Base-by-base conservation (phyloP, 2,113 vertebrate species). In the Hoplias malabaricus region DNA sequence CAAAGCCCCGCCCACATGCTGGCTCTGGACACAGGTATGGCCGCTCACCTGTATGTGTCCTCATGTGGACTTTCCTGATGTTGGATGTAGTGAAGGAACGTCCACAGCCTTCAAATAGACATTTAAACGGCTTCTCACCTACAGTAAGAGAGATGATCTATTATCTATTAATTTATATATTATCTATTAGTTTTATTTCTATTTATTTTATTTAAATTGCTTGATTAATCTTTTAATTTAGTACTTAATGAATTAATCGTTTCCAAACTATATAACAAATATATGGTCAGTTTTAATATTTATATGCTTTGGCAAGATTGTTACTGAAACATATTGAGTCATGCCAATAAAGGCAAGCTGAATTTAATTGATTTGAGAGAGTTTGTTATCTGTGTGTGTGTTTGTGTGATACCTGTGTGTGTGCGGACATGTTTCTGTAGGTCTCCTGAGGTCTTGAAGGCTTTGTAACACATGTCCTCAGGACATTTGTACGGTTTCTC, bases 401-500 rank as follows among this genome's bases (percentile, higher is more conserved):
- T 56, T 10, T 4, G 13, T 21, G 14, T 38, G 88, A 76, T 86
- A 95, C 93, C 94, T 0, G 94, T 95, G 84, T 95, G 94, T 0
- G 93, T 94, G 31, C 94, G 90, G 54, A 94, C 90, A 6, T 95
- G 94, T 73, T 95, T 95, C 90, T 95, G 94, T 1, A 94, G 90
- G 66, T 95, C 94, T 34, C 93, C 93, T 0, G 94, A 94, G 38
- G 93, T 94, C 84, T 94, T 94, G 89, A 95, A 95, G 82, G 94
- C 94, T 88, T 95, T 95, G 84, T 83, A 92, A 21, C 94, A 95
- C 77, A 92, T 8, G 4, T 94, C 93, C 79, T 95, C 93, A 1
- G 93, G 92, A 71, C 93, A 95, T 61, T 93, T 94, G 89, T 94
- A 94, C 0, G 94, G 94, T 76, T 94, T 94, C 81, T 94, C 94